These are phyloP conservation scores for Galerucella calmariensis DNA, from an alignment of 2,888 invertebrate species.

Conservation along the genomic window DNA sequence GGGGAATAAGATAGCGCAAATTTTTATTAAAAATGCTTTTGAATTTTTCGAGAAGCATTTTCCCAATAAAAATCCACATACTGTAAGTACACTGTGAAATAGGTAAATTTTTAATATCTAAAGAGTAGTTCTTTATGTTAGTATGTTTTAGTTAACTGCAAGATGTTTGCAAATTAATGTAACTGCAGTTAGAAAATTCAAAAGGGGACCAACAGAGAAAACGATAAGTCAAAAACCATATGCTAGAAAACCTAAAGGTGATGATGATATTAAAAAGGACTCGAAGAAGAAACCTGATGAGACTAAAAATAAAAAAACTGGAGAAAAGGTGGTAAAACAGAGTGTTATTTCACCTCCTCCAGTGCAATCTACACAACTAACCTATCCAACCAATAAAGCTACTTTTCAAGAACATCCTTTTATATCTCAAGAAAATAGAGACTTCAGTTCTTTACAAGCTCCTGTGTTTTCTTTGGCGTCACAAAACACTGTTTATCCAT, in stretches of 20 bases:
- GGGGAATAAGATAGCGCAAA: slow-evolving; percentile 16
- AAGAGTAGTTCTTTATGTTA: neutral
- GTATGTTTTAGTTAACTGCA: slow-evolving; percentile 8
- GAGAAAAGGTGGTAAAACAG: neutral
- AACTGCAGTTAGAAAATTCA: slow-evolving; percentile 17
- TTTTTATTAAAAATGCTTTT: slow-evolving; percentile 15
- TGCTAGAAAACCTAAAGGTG: neutral
- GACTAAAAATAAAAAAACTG: neutral
- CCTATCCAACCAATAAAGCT: neutral
- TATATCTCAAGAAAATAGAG: slow-evolving; percentile 7
- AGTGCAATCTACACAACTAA: neutral
- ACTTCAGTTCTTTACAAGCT: neutral
- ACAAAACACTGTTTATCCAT: slow-evolving; percentile 6
- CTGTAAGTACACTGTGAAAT: slow-evolving; percentile 4
- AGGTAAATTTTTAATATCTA: neutral
- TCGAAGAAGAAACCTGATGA: neutral
- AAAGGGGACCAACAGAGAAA: slow-evolving; percentile 14
- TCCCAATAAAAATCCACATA: slow-evolving; percentile 18
- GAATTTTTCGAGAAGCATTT: slow-evolving; percentile 18
- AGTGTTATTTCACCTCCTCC: neutral
- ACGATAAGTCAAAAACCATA: slow-evolving; percentile 7
- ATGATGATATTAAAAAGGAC: neutral
- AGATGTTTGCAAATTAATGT: slow-evolving; percentile 13
- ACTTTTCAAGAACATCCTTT: slow-evolving; percentile 9
- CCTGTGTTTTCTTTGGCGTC: neutral